These are phyloP conservation scores for Charanyca ferruginea DNA, from an alignment of 2,888 invertebrate species.

Conservation along the genomic window DNA sequence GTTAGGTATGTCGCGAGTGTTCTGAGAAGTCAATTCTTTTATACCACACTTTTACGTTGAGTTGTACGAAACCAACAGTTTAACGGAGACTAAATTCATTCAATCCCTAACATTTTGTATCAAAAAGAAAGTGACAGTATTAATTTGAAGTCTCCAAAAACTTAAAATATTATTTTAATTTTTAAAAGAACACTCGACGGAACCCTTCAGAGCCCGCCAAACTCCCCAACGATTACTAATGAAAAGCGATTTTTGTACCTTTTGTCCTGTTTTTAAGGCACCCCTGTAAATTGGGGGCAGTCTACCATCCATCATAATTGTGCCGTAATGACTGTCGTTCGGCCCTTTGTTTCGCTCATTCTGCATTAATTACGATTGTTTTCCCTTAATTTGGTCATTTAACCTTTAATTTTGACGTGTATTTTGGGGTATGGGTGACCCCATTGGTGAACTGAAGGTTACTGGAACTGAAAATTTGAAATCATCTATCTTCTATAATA, in stretches of 20 bases:
- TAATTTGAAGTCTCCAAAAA: too few species aligned
- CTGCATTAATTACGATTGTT: conserved; percentile 55
- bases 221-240: conserved; percentile 74
- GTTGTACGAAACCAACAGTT: too few species aligned
- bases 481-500: too few species aligned
- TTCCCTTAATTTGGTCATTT: conserved; percentile 44
- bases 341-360: conserved; percentile 69
- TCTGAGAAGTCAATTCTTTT: too few species aligned
- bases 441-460: too few species aligned
- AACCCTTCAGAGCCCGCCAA: conserved; percentile 46
- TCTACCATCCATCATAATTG: conserved; percentile 84
- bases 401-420: conserved; percentile 30
- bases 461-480: too few species aligned
- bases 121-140: too few species aligned
- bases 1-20: too few species aligned
- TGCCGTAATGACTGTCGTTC: conserved; percentile 79
- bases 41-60: too few species aligned
- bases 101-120: too few species aligned
- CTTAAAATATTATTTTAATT: too few species aligned
- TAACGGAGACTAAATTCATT: too few species aligned
- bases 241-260: conserved; percentile 75
- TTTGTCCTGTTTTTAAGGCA: conserved; percentile 74
- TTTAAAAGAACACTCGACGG: not conserved
- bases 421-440: not conserved
- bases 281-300: conserved; percentile 72